phyloP scores from a whole-genome alignment of 2,113 vertebrate genomes.

The Ginglymostoma cirratum region DNA sequence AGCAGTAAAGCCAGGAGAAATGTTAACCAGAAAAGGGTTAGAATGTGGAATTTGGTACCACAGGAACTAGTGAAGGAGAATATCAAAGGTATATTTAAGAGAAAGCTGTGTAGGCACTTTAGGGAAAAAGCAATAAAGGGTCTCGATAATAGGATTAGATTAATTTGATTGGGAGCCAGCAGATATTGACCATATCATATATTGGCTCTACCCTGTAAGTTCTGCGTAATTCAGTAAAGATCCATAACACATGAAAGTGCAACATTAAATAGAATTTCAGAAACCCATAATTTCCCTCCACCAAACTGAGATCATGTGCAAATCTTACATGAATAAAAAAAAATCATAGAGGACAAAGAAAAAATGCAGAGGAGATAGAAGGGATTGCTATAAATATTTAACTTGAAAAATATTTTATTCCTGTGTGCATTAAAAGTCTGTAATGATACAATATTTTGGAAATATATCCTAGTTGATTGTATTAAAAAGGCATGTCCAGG shows the following conservation, averaged over 20 bases:
- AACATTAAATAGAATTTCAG: not conserved
- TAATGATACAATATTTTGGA: not conserved
- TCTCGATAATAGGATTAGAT: not conserved
- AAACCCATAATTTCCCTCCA: not conserved
- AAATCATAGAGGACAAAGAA: not conserved
- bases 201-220: not conserved
- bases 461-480: slow-evolving; percentile 1
- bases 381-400: not conserved
- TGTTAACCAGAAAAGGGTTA: not conserved
- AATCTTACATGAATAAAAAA: not conserved
- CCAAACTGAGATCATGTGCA: not conserved
- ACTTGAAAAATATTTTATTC: not conserved
- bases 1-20: not conserved
- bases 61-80: not conserved
- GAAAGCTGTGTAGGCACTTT: not conserved
- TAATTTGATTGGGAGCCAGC: not conserved
- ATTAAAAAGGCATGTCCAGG: not conserved
- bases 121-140: not conserved
- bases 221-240: not conserved
- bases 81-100: not conserved
- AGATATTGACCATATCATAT: not conserved
- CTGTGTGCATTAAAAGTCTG: not conserved
- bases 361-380: not conserved
- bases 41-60: not conserved
- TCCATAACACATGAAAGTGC: not conserved